These are phyloP conservation scores for Drosophila orena DNA, from an alignment of 1,140 invertebrate genomes.

Conservation along the genomic window DNA sequence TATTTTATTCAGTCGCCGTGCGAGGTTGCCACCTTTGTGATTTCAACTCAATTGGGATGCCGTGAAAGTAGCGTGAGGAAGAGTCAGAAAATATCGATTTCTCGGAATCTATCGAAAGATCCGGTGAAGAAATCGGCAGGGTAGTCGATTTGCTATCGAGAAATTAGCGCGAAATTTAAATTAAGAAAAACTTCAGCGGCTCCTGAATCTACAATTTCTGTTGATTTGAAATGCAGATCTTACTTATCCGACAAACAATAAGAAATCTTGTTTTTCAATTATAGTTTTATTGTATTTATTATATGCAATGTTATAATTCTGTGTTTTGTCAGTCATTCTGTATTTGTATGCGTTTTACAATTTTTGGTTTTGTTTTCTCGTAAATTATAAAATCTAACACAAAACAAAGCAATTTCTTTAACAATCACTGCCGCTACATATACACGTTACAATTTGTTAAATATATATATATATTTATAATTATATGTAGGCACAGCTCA, in stretches of 20 bases:
- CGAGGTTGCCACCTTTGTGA: conserved; percentile 4
- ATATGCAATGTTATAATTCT: conserved; percentile 83
- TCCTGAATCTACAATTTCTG: too few relatives aligned
- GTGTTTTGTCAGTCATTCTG: conserved; percentile 84
- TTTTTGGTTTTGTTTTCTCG: conserved; percentile 63
- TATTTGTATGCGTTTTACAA: conserved; percentile 80
- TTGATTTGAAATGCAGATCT: too few relatives aligned
- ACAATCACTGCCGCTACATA: conserved; percentile 83
- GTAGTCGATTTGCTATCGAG: neutral
- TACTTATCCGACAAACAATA: too few relatives aligned
- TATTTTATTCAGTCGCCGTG: conserved; percentile 31
- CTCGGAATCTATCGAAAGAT: too few relatives aligned
- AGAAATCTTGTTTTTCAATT: conserved; percentile 23
- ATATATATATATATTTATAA: conserved; percentile 61
- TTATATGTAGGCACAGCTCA: conserved; percentile 43
- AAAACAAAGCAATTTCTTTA: conserved; percentile 82
- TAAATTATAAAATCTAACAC: conserved; percentile 83
- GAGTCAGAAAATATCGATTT: neutral
- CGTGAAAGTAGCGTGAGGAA: too few relatives aligned
- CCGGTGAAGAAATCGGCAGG: too few relatives aligned
- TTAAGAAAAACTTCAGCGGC: too few relatives aligned
- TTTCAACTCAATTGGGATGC: neutral
- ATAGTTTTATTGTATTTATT: conserved; percentile 82
- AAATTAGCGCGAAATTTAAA: neutral
- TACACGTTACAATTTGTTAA: conserved; percentile 76